Evolutionary conservation across 1,140 invertebrate genomes (phyloP), one percentile per base, ranked within the genome.

Genomic region (Macrocentrus cingulum): DNA sequence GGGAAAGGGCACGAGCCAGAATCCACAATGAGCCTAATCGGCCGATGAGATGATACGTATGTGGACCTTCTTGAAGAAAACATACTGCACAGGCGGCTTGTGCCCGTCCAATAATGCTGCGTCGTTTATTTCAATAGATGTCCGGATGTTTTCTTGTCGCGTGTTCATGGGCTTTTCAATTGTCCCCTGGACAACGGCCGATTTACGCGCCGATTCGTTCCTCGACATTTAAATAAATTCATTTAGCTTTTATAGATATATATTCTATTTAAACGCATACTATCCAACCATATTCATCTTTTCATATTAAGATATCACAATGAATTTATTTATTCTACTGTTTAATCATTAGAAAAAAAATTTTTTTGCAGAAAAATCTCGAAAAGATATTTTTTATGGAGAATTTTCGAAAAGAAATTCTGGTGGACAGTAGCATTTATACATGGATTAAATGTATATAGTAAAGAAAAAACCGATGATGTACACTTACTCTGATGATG

Each of bases 21-120:
- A 65, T 44, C 63, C 63, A 77, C 75, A 77, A 77, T 77, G 71
- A 68, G 66, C 66, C 67, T 74, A 75, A 77, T 77, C 74, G 75
- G 70, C 65, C 75, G 68, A 66, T 51, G 49, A 32, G 32, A 37
- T 51, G 49, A 51, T 51, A 51, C 44, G 44, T 22, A 20, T 25
- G 32, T 51, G 48, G 48, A 51, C 11, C 18, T 51, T 51, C 32
- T 51, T 51, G 29, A 51, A 39, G 49, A 37, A 51, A 51, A 51
- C 32, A 15, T 8, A 15, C 15, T 32, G 15, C 37, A 34, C 16
- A 25, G 2, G 32, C 25, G 18, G 49, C 32, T 51, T 37, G 22
- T 20, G 49, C 18, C 22, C 20, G 20, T 20, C 23, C 20, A 23
- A 51, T 51, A 51, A 37, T 51, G 16, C 32, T 15, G 9, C 32